These are phyloP conservation scores for Choloepus didactylus DNA, from an alignment of 2,797 vertebrate genomes.

Conservation along the genomic window DNA sequence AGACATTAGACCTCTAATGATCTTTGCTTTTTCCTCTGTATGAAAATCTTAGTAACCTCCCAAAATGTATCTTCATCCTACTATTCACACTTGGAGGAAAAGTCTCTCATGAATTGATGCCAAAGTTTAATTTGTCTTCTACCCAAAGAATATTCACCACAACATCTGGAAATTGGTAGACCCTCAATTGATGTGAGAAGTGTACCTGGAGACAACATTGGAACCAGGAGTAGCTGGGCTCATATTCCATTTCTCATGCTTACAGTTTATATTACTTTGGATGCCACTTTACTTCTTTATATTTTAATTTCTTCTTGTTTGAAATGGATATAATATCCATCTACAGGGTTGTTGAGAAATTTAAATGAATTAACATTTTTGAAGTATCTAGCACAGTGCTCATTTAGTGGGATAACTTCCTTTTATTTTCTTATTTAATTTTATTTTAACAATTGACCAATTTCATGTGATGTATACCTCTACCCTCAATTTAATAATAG, in stretches of 20 bases:
- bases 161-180: background rate
- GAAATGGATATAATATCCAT: background rate
- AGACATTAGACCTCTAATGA: background rate
- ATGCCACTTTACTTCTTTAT: background rate
- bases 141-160: background rate
- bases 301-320: constrained; percentile 54
- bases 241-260: background rate
- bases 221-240: background rate
- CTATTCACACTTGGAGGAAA: background rate
- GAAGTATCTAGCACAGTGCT: background rate
- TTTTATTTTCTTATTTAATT: background rate
- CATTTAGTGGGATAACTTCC: background rate
- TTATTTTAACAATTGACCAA: background rate
- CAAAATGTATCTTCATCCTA: background rate
- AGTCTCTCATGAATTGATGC: background rate
- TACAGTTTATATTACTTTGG: background rate
- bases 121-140: background rate
- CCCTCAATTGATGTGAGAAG: background rate
- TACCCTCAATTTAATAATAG: background rate
- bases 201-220: background rate
- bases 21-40: background rate
- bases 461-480: background rate
- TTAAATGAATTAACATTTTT: constrained; percentile 35
- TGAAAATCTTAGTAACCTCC: background rate
- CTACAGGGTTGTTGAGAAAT: background rate